A percentile compares a stretch with the other conserved stretches of the same genome.
Evolutionary conservation across 1,140 invertebrate species (phyloP).

Genomic region (Adoxophyes honmai): DNA sequence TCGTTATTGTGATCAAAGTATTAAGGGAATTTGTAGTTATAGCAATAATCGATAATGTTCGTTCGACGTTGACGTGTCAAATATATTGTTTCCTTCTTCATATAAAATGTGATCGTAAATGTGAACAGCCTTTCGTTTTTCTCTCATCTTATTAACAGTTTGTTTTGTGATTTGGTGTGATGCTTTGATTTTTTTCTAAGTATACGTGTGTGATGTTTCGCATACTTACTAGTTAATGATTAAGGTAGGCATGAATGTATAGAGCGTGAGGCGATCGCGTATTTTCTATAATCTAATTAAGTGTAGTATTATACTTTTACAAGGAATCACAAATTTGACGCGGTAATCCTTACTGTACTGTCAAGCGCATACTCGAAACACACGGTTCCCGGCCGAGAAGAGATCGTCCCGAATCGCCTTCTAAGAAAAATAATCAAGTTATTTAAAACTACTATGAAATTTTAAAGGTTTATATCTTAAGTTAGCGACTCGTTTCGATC

Average conservation of each 20-base stretch:
- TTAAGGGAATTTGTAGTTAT: slow-evolving; percentile 57
- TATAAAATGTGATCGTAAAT: slow-evolving; percentile 2
- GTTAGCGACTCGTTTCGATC: neutral
- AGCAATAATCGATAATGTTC: slow-evolving; percentile 65
- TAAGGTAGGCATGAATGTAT: slow-evolving; percentile 45
- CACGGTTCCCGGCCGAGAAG: neutral
- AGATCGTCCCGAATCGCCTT: neutral
- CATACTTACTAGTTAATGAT: slow-evolving; percentile 59
- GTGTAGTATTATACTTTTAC: slow-evolving; percentile 70
- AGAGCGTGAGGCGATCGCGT: slow-evolving; percentile 50
- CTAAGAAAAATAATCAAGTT: slow-evolving; percentile 5
- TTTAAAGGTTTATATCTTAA: neutral
- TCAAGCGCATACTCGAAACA: slow-evolving; percentile 23
- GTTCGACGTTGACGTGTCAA: slow-evolving; percentile 23
- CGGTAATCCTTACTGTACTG: slow-evolving; percentile 22
- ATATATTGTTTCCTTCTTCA: slow-evolving; percentile 15
- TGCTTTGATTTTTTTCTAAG: slow-evolving; percentile 43
- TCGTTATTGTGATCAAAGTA: slow-evolving; percentile 62
- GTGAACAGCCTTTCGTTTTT: slow-evolving; percentile 29
- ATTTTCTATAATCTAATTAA: slow-evolving; percentile 64
- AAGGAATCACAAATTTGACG: slow-evolving; percentile 65
- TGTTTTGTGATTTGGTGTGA: slow-evolving; percentile 53
- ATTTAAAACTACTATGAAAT: no score
- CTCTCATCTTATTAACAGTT: slow-evolving; percentile 32
- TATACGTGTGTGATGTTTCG: slow-evolving; percentile 52